Percentiles rank a stretch among this genome's conserved stretches.
phyloP scores from a whole-genome alignment of 2,113 vertebrate genomes.

The Lepisosteus oculatus region DNA sequence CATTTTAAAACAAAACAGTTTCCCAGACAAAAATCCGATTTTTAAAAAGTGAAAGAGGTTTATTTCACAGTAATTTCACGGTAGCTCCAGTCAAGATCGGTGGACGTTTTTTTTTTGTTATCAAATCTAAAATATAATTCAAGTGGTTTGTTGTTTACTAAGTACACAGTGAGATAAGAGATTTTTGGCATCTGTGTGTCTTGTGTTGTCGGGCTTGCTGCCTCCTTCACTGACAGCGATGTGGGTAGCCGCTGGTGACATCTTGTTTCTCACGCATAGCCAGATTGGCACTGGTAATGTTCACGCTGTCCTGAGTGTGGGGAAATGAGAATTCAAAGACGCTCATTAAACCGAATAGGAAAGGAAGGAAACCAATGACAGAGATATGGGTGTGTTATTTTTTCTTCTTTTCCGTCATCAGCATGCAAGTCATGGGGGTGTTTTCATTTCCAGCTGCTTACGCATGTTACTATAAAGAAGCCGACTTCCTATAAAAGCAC shows the following conservation, averaged over 20 bases:
- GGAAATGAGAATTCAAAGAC: neutral
- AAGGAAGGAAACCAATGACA: neutral
- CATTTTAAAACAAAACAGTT: too few relatives aligned
- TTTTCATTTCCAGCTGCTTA: too few relatives aligned
- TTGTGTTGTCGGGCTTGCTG: neutral
- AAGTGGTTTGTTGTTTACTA: conserved; percentile 1
- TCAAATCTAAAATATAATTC: conserved; percentile 2
- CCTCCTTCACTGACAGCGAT: neutral
- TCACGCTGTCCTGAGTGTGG: neutral
- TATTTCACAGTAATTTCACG: too few relatives aligned
- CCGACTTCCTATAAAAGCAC: too few relatives aligned
- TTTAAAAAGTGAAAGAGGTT: too few relatives aligned
- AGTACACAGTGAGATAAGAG: conserved; percentile 6
- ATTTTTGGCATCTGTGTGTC: neutral
- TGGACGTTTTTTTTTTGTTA: neutral
- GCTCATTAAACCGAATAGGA: neutral
- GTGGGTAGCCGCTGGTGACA: neutral
- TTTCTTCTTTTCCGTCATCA: too few relatives aligned
- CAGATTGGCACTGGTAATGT: neutral
- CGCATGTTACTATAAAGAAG: too few relatives aligned
- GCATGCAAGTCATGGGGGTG: too few relatives aligned
- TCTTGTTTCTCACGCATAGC: neutral
- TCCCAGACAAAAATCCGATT: too few relatives aligned
- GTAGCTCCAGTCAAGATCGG: too few relatives aligned
- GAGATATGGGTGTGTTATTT: too few relatives aligned